Percentiles rank a stretch among this genome's conserved stretches.
Conservation (phyloP, 2,113 vertebrate species). For the Crotalus tigris region DNA sequence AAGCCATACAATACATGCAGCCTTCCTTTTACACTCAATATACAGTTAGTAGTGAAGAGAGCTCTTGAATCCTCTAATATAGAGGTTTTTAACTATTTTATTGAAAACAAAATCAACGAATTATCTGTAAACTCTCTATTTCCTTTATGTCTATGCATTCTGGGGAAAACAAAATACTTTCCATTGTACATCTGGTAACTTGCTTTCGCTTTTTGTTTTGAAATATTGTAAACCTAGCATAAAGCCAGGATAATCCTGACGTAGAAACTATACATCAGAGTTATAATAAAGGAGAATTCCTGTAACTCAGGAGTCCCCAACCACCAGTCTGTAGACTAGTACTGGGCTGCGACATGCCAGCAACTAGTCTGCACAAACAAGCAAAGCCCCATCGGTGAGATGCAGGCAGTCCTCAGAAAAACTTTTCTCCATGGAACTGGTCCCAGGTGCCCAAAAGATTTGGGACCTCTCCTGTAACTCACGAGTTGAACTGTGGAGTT, state of each 20-base stretch:
- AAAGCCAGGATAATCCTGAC: background rate
- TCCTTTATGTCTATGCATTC: background rate
- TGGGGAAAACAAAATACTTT: background rate
- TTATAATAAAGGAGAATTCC: background rate
- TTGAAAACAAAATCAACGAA: background rate
- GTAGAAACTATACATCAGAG: background rate
- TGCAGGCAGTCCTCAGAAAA: too few species aligned
- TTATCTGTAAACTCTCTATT: background rate
- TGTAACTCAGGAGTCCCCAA: background rate
- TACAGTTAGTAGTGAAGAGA: background rate
- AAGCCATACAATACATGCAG: background rate
- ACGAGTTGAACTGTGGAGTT: background rate
- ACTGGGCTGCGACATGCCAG: too few species aligned
- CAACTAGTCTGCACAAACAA: too few species aligned
- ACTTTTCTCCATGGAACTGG: too few species aligned
- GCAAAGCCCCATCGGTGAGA: too few species aligned
- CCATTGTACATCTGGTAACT: background rate
- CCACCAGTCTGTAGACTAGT: too few species aligned
- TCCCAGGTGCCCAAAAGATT: too few species aligned
- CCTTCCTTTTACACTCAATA: background rate
- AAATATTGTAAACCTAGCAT: background rate
- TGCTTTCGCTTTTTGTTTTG: background rate
- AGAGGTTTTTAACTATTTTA: background rate
- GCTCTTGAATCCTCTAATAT: background rate
- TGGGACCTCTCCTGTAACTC: too few species aligned